Base-by-base conservation (phyloP, 2,888 invertebrate genomes). In the Ichneumon xanthorius region DNA sequence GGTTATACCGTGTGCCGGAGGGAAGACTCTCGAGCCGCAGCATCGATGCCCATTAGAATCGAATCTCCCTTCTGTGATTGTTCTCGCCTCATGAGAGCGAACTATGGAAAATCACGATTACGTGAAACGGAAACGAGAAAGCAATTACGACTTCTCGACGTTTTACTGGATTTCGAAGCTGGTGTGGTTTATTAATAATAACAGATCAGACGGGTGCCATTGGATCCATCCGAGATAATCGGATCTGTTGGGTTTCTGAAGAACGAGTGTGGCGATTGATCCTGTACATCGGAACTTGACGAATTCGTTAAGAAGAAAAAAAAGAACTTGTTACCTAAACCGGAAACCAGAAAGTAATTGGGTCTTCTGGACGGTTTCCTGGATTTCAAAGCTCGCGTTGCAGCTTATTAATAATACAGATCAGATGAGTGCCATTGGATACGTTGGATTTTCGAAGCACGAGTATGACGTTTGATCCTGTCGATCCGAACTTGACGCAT, bases 21-120 rank as follows among this genome's bases (percentile, higher is more conserved):
- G 4, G 19, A 37, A 33, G 50, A 71, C 16, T 63, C 58, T 22
- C 22, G 70, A 63, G 16, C 22, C 16, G 78, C 55, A 67, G 33
- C 65, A 58, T 61, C 73, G 68, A 61, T 73, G 78, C 63, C 16
- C 68, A 76, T 77, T 63, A 81, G 68, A 81, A 77, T 50, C 73
- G 72, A 80, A 84, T 84, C 77, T 81, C 73, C 77, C 67, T 50
- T 55, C 48, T 45, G 67, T 80, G 30, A 77, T 80, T 80, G 71
- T 75, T 75, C 75, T 50, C 63, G 16, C 63, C 26, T 48, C 45
- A 16, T 48, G 16, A 48, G 16, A 48, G 45, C 16, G 5, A 48
- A 48, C 45, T 48, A 48, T 48, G 45, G 45, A 48, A 48, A 48
- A 48, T 48, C 45, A 48, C 45, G 45, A 48, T 67, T 67, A 37